Evolutionary conservation across 1,140 invertebrate species (phyloP), one percentile per base, ranked within the genome.

Genomic region (Drosophila orena): DNA sequence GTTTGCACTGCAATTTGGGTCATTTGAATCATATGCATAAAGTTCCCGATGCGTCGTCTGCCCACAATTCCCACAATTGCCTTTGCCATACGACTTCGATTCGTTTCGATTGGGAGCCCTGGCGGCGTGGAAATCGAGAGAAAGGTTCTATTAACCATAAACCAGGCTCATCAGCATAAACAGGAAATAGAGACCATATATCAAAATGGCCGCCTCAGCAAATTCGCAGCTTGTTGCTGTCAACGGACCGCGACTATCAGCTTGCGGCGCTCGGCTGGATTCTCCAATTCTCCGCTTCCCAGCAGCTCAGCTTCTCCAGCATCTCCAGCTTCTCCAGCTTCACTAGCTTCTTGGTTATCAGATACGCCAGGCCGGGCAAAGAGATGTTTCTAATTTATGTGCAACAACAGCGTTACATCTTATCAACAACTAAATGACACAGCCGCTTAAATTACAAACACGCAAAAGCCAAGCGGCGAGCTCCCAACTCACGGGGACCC

Each of bases 391-490:
- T 88, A 88, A 88, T 88, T 88, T 88, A 88, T 88, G 84, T 79
- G 81, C 70, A 68, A 65, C 78, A 80, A 52, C 60, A 69, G 49
- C 60, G 71, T 58, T 57, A 61, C 71, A 56, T 89, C 84, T 88
- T 89, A 88, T 88, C 84, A 88, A 88, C 79, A 66, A 59, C 72
- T 73, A 88, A 88, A 88, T 88, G 84, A 89, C 84, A 88, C 85
- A 65, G 49, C 73, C 83, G 83, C 79, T 86, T 88, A 83, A 83
- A 69, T 88, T 88, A 83, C 83, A 86, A 83, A 68, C 81, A 83
- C 79, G 83, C 79, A 86, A 76, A 71, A 72, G 27, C 44, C 43
- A 34, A 58, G 40, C 14, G 15, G 35, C 40, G n/a, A 54, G 62
- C 58, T 40, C 35, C 37, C 43, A 56, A 65, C 65, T 73, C 61